A percentile compares a stretch with the other conserved stretches of the same genome.
Conservation (phyloP, 1,140 invertebrate genomes). For the Planococcus citri region DNA sequence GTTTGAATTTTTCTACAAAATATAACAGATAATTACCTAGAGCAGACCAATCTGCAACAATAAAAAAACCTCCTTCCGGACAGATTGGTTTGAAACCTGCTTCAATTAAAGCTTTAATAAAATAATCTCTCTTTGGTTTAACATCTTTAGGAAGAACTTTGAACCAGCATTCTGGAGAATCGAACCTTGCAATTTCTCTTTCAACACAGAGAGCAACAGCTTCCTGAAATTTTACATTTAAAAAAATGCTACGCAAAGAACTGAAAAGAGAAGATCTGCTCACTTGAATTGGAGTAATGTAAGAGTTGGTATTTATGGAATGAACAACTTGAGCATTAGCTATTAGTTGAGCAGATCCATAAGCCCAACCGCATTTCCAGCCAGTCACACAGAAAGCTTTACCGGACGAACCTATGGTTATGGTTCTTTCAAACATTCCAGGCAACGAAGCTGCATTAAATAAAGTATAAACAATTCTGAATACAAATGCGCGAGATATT, state of each 20-base stretch:
- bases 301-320: conserved; percentile 88
- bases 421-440: conserved; percentile 94
- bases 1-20: neutral
- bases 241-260: neutral
- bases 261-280: neutral
- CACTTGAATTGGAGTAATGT: conserved; percentile 33
- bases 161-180: conserved; percentile 64
- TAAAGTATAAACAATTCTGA: neutral
- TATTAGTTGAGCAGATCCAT: conserved; percentile 69
- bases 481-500: neutral
- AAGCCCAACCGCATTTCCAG: conserved; percentile 93
- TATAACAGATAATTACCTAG: conserved; percentile 18
- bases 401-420: conserved; percentile 89
- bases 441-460: conserved; percentile 52
- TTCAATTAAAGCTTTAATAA: conserved; percentile 62
- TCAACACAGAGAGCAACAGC: conserved; percentile 84
- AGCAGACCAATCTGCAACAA: conserved; percentile 49
- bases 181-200: conserved; percentile 58
- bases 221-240: conserved; percentile 48
- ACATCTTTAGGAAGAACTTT: conserved; percentile 61
- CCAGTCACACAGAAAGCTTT: conserved; percentile 97
- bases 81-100: conserved; percentile 81
- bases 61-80: conserved; percentile 94
- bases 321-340: conserved; percentile 73
- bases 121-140: conserved; percentile 67